Evolutionary conservation across 1,140 invertebrate species (phyloP).

Genomic region (Branchinecta lindahli): DNA sequence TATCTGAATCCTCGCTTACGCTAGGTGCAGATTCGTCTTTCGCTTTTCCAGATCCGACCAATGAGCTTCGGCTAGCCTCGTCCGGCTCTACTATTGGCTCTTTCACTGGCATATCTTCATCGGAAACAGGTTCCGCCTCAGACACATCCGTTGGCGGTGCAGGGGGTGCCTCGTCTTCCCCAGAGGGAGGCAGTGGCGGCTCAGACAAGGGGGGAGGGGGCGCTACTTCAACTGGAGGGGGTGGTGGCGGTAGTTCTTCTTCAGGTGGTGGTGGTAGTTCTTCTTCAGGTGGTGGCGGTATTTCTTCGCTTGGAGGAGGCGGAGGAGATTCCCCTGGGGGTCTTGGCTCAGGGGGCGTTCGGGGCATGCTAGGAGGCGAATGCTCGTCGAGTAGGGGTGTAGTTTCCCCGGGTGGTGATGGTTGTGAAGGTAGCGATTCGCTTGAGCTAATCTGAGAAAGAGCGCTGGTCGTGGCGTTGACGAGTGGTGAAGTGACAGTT

Average conservation of each 20-base stretch:
- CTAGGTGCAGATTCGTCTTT: too few species aligned
- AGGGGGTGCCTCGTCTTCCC: background rate
- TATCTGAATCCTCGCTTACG: background rate
- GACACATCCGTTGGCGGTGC: too few species aligned
- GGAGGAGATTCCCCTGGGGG: background rate
- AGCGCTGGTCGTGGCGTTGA: too few species aligned
- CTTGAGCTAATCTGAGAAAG: background rate
- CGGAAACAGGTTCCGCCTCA: background rate
- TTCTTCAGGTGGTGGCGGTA: background rate
- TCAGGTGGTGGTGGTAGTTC: background rate
- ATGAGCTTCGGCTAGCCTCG: too few species aligned
- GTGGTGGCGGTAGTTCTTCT: background rate
- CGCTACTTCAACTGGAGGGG: background rate
- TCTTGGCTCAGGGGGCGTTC: background rate
- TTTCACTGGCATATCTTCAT: background rate
- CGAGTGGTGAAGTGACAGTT: too few species aligned
- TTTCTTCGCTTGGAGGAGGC: background rate
- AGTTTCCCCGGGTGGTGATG: background rate
- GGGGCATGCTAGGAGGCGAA: too few species aligned
- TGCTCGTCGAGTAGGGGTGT: slow-evolving; percentile 3
- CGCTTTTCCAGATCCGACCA: too few species aligned
- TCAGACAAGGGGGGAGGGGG: slow-evolving; percentile 2
- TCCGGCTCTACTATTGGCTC: too few species aligned
- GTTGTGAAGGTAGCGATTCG: too few species aligned
- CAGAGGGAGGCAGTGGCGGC: background rate